These are phyloP conservation scores for Scytalopus superciliaris DNA, from an alignment of 2,113 vertebrate species.

Conservation along the genomic window DNA sequence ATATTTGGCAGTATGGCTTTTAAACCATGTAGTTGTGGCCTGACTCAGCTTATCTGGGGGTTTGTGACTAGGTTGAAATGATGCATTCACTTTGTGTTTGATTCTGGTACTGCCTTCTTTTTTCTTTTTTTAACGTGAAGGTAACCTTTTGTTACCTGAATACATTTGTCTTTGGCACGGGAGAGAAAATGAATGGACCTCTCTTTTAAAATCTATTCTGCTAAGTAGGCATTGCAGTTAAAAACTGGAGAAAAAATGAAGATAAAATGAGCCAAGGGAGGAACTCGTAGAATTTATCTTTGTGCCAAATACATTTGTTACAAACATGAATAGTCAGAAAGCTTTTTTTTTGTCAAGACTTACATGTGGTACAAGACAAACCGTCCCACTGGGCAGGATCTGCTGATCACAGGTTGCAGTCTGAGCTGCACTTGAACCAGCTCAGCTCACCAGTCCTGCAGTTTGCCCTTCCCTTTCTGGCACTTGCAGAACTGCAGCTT, in stretches of 20 bases:
- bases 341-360: neutral
- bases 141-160: neutral
- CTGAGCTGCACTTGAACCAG: neutral
- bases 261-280: neutral
- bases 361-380: neutral
- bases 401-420: neutral
- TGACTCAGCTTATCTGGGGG: neutral
- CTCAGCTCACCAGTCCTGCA: neutral
- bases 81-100: fast-evolving
- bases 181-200: neutral
- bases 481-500: neutral
- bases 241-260: too few relatives aligned
- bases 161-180: neutral
- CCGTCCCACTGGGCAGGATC: neutral
- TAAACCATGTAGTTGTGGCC: neutral
- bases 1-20: neutral
- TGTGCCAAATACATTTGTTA: neutral
- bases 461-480: neutral
- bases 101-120: neutral
- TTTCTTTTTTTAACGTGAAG: neutral
- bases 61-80: fast-evolving
- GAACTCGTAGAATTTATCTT: neutral
- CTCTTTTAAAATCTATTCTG: neutral
- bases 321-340: neutral
- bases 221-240: neutral